Evolutionary conservation across 2,797 vertebrate genomes (phyloP).

Genomic region (Simalia tracyae): DNA sequence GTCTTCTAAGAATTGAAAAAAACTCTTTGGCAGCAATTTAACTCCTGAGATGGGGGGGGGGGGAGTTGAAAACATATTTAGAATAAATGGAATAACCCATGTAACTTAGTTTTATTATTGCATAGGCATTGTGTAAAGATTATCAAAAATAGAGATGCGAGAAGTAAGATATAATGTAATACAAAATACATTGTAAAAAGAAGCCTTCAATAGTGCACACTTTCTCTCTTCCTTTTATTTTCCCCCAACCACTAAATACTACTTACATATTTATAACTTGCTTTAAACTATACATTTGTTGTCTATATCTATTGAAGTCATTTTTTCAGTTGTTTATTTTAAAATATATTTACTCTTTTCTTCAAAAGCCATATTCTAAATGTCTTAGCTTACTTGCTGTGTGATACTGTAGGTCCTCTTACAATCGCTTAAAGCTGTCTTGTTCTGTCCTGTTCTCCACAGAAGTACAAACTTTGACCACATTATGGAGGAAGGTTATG

Average conservation of each 20-base stretch:
- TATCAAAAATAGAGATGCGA: too few relatives aligned
- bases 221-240: too few relatives aligned
- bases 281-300: not conserved
- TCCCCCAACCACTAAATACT: not conserved
- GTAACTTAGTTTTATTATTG: too few relatives aligned
- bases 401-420: not conserved
- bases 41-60: not conserved
- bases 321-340: not conserved
- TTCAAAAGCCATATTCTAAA: not conserved
- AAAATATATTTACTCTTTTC: not conserved
- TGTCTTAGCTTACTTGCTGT: not conserved
- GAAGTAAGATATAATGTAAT: too few relatives aligned
- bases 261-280: not conserved
- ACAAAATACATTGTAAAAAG: too few relatives aligned
- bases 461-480: slow-evolving; percentile 62
- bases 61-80: not conserved
- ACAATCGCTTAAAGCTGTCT: not conserved
- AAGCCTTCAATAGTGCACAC: too few relatives aligned
- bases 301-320: not conserved
- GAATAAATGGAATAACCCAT: not conserved
- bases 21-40: not conserved
- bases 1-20: not conserved
- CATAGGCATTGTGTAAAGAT: too few relatives aligned
- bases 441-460: not conserved
- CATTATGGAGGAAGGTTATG: slow-evolving; percentile 90